These are phyloP conservation scores for Peromyscus eremicus DNA, from an alignment of 2,797 vertebrate species.

Conservation along the genomic window DNA sequence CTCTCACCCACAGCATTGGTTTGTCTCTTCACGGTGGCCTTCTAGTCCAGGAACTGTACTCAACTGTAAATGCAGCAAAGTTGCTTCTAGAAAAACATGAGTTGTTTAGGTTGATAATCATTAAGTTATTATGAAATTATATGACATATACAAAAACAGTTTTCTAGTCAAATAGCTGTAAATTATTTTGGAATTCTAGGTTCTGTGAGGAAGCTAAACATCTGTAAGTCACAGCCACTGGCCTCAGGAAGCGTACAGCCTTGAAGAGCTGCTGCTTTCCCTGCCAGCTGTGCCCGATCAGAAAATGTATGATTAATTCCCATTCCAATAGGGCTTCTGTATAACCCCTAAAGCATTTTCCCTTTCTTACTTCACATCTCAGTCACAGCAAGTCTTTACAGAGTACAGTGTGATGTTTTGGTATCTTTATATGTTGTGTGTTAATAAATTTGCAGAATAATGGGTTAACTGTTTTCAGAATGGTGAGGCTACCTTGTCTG, in stretches of 20 bases:
- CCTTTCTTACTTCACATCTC: background rate
- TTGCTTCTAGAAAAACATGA: background rate
- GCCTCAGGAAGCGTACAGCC: slow-evolving; percentile 10
- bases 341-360: background rate
- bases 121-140: background rate
- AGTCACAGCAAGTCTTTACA: background rate
- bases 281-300: background rate
- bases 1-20: background rate
- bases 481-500: background rate
- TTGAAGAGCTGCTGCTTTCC: background rate
- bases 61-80: slow-evolving; percentile 19
- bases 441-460: background rate
- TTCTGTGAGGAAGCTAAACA: background rate
- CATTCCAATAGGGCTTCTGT: background rate
- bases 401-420: background rate
- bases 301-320: background rate
- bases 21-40: background rate
- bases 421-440: background rate
- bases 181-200: slow-evolving; percentile 39
- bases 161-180: slow-evolving; percentile 32
- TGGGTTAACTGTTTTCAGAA: background rate
- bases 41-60: slow-evolving; percentile 7
- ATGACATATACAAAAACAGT: background rate
- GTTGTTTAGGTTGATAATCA: slow-evolving; percentile 1
- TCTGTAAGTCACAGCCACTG: background rate